Evolutionary conservation across 2,888 invertebrate species (phyloP).

Genomic region (Pandemis cinnamomeana): DNA sequence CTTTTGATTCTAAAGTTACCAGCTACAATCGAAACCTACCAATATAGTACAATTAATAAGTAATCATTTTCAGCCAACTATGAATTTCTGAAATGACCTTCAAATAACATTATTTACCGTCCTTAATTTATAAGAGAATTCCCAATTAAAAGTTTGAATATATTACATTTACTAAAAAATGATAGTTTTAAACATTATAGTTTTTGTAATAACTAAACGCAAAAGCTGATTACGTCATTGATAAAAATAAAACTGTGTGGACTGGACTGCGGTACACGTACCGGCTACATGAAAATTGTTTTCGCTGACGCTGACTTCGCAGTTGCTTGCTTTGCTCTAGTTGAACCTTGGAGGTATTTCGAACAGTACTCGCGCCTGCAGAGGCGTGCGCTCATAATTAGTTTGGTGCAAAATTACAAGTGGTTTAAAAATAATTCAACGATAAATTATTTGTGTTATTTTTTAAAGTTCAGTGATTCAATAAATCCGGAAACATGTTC

Average conservation of each 20-base stretch:
- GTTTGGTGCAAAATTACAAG: conserved; percentile 52
- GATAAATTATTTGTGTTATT: conserved; percentile 38
- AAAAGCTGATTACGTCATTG: conserved; percentile 66
- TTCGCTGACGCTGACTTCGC: conserved; percentile 19
- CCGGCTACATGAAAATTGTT: conserved; percentile 54
- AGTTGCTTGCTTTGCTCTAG: conserved; percentile 47
- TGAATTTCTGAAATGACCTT: not conserved
- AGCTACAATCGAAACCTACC: not conserved
- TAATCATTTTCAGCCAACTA: not conserved
- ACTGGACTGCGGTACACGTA: conserved; percentile 56
- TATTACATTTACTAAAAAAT: not conserved
- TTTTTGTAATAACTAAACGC: conserved; percentile 64
- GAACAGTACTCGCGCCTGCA: conserved; percentile 56
- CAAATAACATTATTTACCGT: not conserved
- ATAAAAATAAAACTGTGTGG: conserved; percentile 66
- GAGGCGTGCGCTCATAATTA: conserved; percentile 51
- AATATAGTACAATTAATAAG: not conserved
- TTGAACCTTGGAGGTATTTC: conserved; percentile 65
- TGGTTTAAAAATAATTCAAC: conserved; percentile 45
- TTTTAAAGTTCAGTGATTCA: conserved; percentile 41
- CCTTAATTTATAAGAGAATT: too few relatives aligned
- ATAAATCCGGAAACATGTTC: conserved; percentile 69
- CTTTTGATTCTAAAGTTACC: not conserved
- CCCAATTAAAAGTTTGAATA: not conserved
- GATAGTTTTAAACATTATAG: too few relatives aligned